Evolutionary conservation across 2,888 invertebrate genomes (phyloP), one percentile per base, ranked within the genome.

Genomic region (Oligia fasciuncula): DNA sequence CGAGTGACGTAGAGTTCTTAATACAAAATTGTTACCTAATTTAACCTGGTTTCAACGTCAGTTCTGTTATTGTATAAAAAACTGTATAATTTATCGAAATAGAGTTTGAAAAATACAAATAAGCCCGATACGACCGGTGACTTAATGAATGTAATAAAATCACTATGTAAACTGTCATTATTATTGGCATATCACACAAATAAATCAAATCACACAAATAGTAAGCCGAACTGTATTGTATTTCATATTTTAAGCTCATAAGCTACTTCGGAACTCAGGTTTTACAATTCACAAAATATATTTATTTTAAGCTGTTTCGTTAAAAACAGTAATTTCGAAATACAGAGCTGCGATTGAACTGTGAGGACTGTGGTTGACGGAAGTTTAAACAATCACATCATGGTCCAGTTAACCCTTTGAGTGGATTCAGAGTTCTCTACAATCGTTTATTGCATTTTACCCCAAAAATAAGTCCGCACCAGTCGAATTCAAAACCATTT

Each of bases 201-300:
- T 35, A 35, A 35, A 35, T 35, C 35, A 19, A 19, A 29, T 46
- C 35, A 73, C 73, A 60, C 13, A 57, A 57, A 29, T 29, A 49
- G 1, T 19, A n/a, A 4, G n/a, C 13, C 11, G 17, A 46, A 49
- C 13, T 40, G 2, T 51, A 75, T 62, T 75, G 2, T 51, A 75
- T 62, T 75, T 62, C 4, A 51, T 40, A 62, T 63, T 63, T 23
- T 43, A 63, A 51, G 17, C 35, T 3, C 23, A 13, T n/a, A 77
- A 43, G 19, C n/a, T 4, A 35, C 35, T 57, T 46, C 19, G 9
- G 14, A 77, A 65, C 14, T 19, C 17, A 23, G 17, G n/a, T 9
- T 57, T 65, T 6, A 66, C n/a, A 66, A 67, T 77, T 49, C 23
- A 67, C 1, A 67, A 77, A 79, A 17, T 77, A 51, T 60, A 77